Conservation (phyloP, 2,888 invertebrate species). For the Mactromeris polynyma region DNA sequence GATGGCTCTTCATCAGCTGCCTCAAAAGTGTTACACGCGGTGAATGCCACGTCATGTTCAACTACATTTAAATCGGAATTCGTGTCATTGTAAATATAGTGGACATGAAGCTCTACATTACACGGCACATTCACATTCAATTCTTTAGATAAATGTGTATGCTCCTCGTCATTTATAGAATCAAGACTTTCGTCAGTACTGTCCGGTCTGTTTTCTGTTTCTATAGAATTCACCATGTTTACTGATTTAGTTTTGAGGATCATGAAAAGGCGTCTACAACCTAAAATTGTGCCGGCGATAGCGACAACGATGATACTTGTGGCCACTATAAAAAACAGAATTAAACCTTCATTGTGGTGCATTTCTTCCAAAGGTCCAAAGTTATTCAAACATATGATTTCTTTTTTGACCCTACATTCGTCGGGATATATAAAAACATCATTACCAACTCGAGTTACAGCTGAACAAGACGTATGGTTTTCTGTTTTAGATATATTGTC, state of each 20-base stretch:
- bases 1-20: neutral
- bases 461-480: neutral
- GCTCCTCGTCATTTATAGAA: neutral
- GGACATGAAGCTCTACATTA: neutral
- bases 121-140: neutral
- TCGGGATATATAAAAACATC: slow-evolving; percentile 5
- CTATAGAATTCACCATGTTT: neutral
- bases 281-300: neutral
- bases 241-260: neutral
- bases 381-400: neutral
- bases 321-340: neutral
- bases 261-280: neutral
- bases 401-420: neutral
- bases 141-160: neutral
- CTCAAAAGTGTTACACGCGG: neutral
- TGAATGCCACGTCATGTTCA: neutral
- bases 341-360: neutral
- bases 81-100: neutral
- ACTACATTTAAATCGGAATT: neutral
- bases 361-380: neutral
- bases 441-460: slow-evolving; percentile 2
- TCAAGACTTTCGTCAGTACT: neutral
- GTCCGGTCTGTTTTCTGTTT: neutral
- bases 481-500: neutral
- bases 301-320: neutral